phyloP scores from a whole-genome alignment of 2,888 invertebrate species.

The Amblyteles armatorius region DNA sequence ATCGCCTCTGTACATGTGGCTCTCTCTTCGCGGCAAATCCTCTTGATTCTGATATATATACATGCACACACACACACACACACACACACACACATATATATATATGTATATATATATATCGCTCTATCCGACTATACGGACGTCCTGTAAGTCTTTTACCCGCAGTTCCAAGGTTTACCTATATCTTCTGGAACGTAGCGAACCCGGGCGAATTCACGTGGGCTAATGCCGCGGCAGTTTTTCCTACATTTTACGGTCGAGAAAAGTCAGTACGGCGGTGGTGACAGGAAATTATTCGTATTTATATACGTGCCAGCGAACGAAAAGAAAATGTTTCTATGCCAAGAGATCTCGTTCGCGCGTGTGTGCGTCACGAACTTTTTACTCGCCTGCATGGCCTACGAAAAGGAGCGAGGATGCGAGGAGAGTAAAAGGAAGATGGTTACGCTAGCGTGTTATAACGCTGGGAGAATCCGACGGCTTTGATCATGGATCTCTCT shows the following conservation, averaged over 20 bases:
- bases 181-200: neutral
- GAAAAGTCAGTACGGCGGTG: slow-evolving; percentile 32
- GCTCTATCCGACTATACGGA: neutral
- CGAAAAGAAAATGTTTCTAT: slow-evolving; percentile 8
- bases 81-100: too few relatives aligned
- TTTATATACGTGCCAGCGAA: slow-evolving; percentile 7
- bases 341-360: neutral
- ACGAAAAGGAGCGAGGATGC: slow-evolving; percentile 14
- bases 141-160: slow-evolving; percentile 21
- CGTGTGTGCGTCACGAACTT: neutral
- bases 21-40: slow-evolving; percentile 31
- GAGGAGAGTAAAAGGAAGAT: slow-evolving; percentile 25
- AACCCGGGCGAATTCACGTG: slow-evolving; percentile 12
- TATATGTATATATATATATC: too few relatives aligned
- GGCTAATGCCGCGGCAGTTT: slow-evolving; percentile 8
- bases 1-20: neutral
- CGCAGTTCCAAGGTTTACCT: neutral
- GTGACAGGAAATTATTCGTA: slow-evolving; percentile 32
- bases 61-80: too few relatives aligned
- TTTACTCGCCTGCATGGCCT: neutral
- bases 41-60: slow-evolving; percentile 21
- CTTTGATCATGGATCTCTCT: slow-evolving; percentile 47
- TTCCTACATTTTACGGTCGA: slow-evolving; percentile 30
- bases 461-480: slow-evolving; percentile 35
- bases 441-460: slow-evolving; percentile 30